phyloP scores from a whole-genome alignment of 2,113 vertebrate genomes.

The Suncus etruscus region DNA sequence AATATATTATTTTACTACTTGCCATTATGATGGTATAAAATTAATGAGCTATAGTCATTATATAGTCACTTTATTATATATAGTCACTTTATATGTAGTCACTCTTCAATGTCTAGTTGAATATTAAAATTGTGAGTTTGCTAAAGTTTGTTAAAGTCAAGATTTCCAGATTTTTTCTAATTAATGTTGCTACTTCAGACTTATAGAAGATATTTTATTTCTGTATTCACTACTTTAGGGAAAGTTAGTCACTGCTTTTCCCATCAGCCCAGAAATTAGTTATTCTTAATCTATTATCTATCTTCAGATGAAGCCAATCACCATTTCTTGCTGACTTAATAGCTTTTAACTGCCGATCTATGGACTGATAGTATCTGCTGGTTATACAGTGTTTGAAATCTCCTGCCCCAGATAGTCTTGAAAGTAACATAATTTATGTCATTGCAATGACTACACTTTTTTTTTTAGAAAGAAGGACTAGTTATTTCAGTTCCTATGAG shows the following conservation, averaged over 20 bases:
- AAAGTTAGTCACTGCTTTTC: not conserved
- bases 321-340: not conserved
- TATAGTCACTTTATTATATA: too few species aligned
- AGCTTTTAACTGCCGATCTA: too few species aligned
- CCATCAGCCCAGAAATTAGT: not conserved
- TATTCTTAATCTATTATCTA: not conserved
- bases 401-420: not conserved
- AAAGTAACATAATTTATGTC: constrained; percentile 20
- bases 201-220: not conserved
- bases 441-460: not conserved
- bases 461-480: not conserved
- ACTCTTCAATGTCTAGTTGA: not conserved
- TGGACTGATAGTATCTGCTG: too few species aligned
- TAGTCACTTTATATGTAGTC: too few species aligned
- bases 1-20: too few species aligned
- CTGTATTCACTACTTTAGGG: not conserved
- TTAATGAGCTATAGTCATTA: not conserved
- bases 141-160: not conserved
- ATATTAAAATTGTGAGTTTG: not conserved
- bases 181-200: not conserved
- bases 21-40: too few species aligned
- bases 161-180: constrained; percentile 10
- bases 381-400: too few species aligned
- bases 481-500: not conserved
- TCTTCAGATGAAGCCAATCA: not conserved